phyloP scores from a whole-genome alignment of 2,888 invertebrate genomes.

The Microdon myrmicae region DNA sequence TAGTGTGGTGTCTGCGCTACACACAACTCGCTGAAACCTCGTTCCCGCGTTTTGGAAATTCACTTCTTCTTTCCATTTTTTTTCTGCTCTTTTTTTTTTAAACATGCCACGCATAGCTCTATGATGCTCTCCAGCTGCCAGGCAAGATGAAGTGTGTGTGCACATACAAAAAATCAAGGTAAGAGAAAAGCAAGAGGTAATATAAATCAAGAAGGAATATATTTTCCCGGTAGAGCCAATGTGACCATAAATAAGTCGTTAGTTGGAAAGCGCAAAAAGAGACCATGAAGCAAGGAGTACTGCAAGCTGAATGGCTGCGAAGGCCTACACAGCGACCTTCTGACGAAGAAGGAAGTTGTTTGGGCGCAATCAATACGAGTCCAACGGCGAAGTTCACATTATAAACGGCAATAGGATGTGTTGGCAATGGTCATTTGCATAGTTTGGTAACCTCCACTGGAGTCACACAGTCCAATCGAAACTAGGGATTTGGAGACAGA shows the following conservation, averaged over 20 bases:
- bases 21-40: conserved; percentile 13
- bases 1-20: conserved; percentile 12
- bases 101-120: conserved; percentile 1
- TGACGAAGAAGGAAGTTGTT: conserved; percentile 11
- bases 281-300: neutral
- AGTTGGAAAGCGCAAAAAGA: conserved; percentile 19
- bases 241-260: conserved; percentile 26
- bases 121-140: conserved; percentile 1
- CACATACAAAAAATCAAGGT: too few relatives aligned
- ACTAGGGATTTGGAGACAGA: too few relatives aligned
- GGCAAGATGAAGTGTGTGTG: conserved; percentile 7
- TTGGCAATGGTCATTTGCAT: too few relatives aligned
- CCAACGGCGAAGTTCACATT: neutral
- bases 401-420: conserved; percentile 10
- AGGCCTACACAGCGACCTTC: conserved; percentile 31
- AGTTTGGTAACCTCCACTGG: too few relatives aligned
- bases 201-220: conserved; percentile 9
- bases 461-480: too few relatives aligned
- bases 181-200: neutral
- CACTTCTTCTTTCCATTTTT: conserved; percentile 29
- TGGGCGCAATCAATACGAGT: neutral
- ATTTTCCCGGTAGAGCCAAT: conserved; percentile 16
- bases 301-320: neutral
- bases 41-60: conserved; percentile 36
- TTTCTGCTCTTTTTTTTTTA: neutral